Evolutionary conservation across 2,113 vertebrate species (phyloP).

Genomic region (Pelodiscus sinensis): DNA sequence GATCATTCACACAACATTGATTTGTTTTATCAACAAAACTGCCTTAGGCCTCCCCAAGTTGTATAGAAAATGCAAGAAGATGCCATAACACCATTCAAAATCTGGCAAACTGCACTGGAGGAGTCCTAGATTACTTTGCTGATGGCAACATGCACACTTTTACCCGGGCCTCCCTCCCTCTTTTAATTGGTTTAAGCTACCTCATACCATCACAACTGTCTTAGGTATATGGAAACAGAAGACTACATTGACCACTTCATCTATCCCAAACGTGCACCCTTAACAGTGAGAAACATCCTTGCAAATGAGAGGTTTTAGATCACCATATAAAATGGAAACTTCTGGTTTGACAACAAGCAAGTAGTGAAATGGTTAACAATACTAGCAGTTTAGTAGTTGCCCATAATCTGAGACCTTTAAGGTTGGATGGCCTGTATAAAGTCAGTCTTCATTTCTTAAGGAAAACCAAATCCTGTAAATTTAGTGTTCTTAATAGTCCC

Average conservation of each 20-base stretch:
- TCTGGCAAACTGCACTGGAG: neutral
- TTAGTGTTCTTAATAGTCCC: conserved; percentile 56
- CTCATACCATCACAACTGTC: neutral
- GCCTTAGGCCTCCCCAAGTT: neutral
- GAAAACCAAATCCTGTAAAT: conserved; percentile 70
- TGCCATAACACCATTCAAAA: neutral
- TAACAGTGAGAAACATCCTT: neutral
- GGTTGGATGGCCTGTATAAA: conserved; percentile 40
- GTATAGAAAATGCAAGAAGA: neutral
- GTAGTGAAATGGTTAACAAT: neutral
- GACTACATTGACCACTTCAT: neutral
- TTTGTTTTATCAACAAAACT: neutral
- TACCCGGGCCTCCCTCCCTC: neutral
- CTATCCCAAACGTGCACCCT: neutral
- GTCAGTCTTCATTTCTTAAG: conserved; percentile 60
- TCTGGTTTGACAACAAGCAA: neutral
- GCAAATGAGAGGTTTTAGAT: neutral
- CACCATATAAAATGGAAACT: neutral
- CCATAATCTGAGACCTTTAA: conserved; percentile 48
- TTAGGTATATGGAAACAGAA: neutral
- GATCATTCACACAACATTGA: neutral
- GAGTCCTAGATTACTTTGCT: neutral
- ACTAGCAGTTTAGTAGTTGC: neutral
- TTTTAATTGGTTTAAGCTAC: neutral
- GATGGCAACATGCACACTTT: neutral